Conservation (phyloP, 2,888 invertebrate genomes). For the Pharmacophagus antenor region DNA sequence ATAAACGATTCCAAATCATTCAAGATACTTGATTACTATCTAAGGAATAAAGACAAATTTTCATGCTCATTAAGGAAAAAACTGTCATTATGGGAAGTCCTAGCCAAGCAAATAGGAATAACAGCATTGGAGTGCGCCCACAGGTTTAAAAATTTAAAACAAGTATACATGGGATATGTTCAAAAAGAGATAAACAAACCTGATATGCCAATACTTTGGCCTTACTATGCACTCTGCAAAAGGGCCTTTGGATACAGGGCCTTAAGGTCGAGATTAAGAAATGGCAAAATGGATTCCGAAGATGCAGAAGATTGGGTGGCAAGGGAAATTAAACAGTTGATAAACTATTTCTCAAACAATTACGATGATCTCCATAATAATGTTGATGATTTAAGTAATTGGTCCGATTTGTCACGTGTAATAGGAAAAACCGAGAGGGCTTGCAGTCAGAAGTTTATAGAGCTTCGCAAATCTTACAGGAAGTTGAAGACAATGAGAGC, state of each 20-base stretch:
- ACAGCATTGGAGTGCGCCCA: constrained; percentile 63
- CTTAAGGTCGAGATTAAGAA: constrained; percentile 60
- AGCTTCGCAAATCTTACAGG: constrained; percentile 64
- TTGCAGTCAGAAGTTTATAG: constrained; percentile 63
- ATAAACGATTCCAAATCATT: constrained; percentile 57
- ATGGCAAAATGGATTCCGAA: constrained; percentile 48
- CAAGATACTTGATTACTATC: constrained; percentile 66
- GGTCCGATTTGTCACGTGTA: constrained; percentile 48
- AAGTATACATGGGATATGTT: constrained; percentile 60
- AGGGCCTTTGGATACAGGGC: constrained; percentile 71
- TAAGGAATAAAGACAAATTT: constrained; percentile 67
- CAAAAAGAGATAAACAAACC: constrained; percentile 68
- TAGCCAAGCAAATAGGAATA: constrained; percentile 58
- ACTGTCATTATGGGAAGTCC: constrained; percentile 53
- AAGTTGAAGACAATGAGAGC: constrained; percentile 64
- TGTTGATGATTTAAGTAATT: constrained; percentile 45
- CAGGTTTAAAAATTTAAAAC: constrained; percentile 63
- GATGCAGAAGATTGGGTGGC: constrained; percentile 62
- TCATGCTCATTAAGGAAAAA: constrained; percentile 54
- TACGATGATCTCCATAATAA: constrained; percentile 49
- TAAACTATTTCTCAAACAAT: constrained; percentile 54
- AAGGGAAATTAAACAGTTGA: constrained; percentile 59
- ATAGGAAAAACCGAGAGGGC: constrained; percentile 48
- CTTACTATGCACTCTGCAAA: constrained; percentile 66
- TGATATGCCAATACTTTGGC: constrained; percentile 65